Base-by-base conservation (phyloP, 2,113 vertebrate species). In the Platanista minor region DNA sequence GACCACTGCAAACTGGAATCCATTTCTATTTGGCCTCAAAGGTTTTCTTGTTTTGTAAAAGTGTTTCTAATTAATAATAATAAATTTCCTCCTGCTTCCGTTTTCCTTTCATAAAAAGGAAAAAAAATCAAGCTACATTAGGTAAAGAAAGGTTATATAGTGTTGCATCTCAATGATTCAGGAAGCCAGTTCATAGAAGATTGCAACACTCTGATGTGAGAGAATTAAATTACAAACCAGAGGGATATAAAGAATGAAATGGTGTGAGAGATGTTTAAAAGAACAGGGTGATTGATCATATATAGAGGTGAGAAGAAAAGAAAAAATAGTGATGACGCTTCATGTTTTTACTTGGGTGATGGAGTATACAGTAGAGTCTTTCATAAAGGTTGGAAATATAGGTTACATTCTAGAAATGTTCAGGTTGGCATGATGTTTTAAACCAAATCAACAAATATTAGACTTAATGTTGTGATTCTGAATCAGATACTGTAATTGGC, bases 31-130 rank as follows among this genome's bases (percentile, higher is more conserved):
- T 87, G 62, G 94, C 80, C 49, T 92, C 36, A 52, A 69, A 36
- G 9, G 0, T 49, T 52, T 90, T 21, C 46, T 23, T 77, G 3
- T 9, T 36, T 85, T 86, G 52, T 52, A 14, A 6, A 31, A 5
- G 62, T 14, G 27, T 31, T 91, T 94, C 82, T 91, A 92, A 95
- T 96, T 91, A 92, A 91, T 93, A 88, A 33, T 85, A 92, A 85
- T 97, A 89, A 84, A 94, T 94, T 21, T 93, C 33, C 27, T 92
- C 41, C 71, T 74, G 15, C 7, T 43, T 88, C 92, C 85, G 4
- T 71, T 82, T 81, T 29, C 72, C 6, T 90, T 96, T 88, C 43
- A 87, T 84, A 82, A 92, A 96, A 77, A n/a, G 13, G 15, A 7
- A 11, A 39, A 36, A 61, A 67, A 39, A n/a, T 23, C 52, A 84